Base-by-base conservation (phyloP, 2,888 invertebrate genomes). In the Drosophila paranaensis region DNA sequence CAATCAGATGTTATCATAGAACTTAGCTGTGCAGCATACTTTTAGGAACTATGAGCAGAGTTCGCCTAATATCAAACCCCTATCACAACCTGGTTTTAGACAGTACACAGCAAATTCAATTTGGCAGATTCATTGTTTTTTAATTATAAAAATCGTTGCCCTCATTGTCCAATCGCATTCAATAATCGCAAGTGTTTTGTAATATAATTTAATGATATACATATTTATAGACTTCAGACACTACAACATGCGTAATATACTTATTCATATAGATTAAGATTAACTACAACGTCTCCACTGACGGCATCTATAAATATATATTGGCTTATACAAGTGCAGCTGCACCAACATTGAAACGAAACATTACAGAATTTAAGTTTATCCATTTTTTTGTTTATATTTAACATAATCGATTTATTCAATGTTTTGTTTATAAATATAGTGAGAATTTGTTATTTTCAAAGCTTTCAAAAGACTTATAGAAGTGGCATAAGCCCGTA, bases 361-460 rank as follows among this genome's bases (percentile, higher is more conserved):
- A 68, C 60, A 53, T 46, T 75, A 55, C 16, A 56, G 16, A 62
- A 54, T 27, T 60, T 30, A 58, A 50, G 14, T 56, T 55, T 30
- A 58, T 55, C n/a, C 48, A 25, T 48, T 6, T n/a, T 33, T 30
- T 58, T n/a, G n/a, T n/a, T 58, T 71, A 53, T 30, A 46, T 50
- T 50, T 60, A 65, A 71, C 58, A 60, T 74, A 57, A 60, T 63
- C 42, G 63, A 42, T 66, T 66, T 60, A 65, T 79, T 71, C 63
- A 71, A 71, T 70, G 33, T 69, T 57, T 50, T 68, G 16, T 86
- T 51, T 66, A 57, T 79, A 56, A 70, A 79, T 84, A 81, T 78
- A 86, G 71, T 84, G 89, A 89, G 89, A 84, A 84, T 84, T 89
- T 63, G 9, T 75, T 77, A 61, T 51, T 79, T 87, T 89, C 87